Base-by-base conservation (phyloP, 1,140 invertebrate genomes). In the Scaptomyza hsui region DNA sequence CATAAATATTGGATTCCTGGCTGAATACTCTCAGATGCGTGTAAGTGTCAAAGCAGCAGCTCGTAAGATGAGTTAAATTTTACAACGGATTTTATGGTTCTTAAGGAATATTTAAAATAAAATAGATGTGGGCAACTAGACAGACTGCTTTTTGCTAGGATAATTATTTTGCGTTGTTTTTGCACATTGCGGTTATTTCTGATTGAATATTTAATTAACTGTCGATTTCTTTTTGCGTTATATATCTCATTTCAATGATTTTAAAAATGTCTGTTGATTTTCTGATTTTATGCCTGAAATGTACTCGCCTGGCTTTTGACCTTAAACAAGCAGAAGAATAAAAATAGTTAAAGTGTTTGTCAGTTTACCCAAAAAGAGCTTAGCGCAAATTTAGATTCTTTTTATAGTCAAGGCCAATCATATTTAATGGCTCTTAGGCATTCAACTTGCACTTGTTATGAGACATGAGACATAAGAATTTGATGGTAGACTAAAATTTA, bases 1-100 rank as follows among this genome's bases (percentile, higher is more conserved):
- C n/a, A 90, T 90, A 81, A 80, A 81, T 75, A 90, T 90, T 78
- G 88, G 82, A 72, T 90, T 90, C 77, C 74, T 90, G 1, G 88
- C 88, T 7, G 88, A 90, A 73, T 90, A 90, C 19, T 86, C 82
- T 12, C 77, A 89, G 41, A 90, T 89, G 83, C 72, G 89, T 32
- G 89, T 90, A 75, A 86, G 82, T 75, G 5, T 0, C 32, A 16
- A 19, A 16, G 26, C 26, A 29, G 2, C 6, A 9, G 15, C 12
- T 1, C n/a, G 4, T n/a, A 4, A 16, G 41, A 26, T 16, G 10
- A 19, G 1, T 3, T n/a, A 0, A 13, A 24, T 10, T 12, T 6
- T 15, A 12, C 9, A 10, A 44, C 15, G 1, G 1, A 2, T 42
- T 9, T 42, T 18, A 1, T 0, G n/a, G n/a, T n/a, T n/a, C n/a